phyloP scores from a whole-genome alignment of 1,140 invertebrate species.

The Chrysopa pallens region DNA sequence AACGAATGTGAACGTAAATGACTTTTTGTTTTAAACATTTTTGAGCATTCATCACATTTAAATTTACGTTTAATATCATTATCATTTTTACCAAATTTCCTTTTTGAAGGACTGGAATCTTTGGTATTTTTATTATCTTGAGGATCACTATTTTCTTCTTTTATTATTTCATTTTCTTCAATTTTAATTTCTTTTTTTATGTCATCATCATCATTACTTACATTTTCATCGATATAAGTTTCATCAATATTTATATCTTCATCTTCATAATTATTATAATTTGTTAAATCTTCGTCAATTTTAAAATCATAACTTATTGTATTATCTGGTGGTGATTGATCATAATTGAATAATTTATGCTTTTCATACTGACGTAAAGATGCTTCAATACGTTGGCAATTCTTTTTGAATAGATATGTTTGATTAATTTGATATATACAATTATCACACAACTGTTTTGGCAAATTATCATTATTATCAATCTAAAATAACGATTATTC shows the following conservation, averaged over 20 bases:
- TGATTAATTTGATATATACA: constrained; percentile 12
- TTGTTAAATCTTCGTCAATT: background rate
- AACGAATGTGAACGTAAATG: constrained; percentile 43
- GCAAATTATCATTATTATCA: constrained; percentile 10
- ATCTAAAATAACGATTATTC: constrained; percentile 6
- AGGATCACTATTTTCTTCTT: background rate
- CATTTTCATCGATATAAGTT: background rate
- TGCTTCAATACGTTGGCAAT: background rate
- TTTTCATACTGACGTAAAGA: background rate
- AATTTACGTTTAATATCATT: background rate
- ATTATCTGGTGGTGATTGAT: background rate
- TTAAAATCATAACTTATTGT: background rate
- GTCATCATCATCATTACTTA: background rate
- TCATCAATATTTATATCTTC: no score
- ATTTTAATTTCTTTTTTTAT: background rate
- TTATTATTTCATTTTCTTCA: background rate
- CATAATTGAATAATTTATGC: background rate
- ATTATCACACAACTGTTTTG: constrained; percentile 10
- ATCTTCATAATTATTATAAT: background rate
- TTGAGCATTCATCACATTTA: background rate
- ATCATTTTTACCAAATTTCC: background rate
- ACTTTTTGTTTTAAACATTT: constrained; percentile 8
- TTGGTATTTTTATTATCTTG: background rate
- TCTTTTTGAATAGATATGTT: constrained; percentile 13
- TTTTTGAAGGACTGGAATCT: no score